These are phyloP conservation scores for Gasteruption jaculator DNA, from an alignment of 2,888 invertebrate genomes.

Conservation along the genomic window DNA sequence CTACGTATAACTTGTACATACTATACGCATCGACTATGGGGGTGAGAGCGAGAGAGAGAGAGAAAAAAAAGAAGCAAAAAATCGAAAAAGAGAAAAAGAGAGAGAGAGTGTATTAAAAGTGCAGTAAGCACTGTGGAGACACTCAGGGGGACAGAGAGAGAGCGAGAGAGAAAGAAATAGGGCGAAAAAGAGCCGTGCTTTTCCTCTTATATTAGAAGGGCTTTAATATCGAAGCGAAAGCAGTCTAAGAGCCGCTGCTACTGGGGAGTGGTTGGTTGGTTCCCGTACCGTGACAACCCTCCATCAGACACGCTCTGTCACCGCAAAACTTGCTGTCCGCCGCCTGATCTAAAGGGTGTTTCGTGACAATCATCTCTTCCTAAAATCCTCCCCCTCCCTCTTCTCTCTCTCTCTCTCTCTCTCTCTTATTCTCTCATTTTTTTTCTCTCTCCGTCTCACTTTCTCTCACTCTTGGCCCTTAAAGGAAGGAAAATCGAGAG, in stretches of 20 bases:
- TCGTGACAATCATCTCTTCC: conserved; percentile 9
- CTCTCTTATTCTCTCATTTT: not conserved
- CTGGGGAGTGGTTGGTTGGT: too few species aligned
- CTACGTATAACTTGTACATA: too few species aligned
- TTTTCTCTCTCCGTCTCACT: not conserved
- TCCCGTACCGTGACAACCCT: conserved; percentile 47
- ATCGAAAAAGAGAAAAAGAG: too few species aligned
- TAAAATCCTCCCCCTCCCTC: conserved; percentile 14
- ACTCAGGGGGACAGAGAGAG: conserved; percentile 13
- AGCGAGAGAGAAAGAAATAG: conserved; percentile 16
- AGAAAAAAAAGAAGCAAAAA: too few species aligned
- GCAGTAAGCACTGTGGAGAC: too few species aligned
- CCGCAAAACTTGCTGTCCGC: conserved; percentile 44
- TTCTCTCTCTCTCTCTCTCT: conserved; percentile 7
- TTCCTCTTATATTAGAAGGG: conserved; percentile 47
- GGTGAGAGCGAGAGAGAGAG: too few species aligned
- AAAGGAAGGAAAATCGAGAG: conserved; percentile 1
- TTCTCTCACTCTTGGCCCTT: conserved; percentile 12
- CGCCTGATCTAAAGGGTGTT: too few species aligned
- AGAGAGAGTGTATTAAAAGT: too few species aligned
- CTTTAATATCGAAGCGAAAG: conserved; percentile 46
- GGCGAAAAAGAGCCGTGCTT: conserved; percentile 29
- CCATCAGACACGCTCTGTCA: conserved; percentile 50
- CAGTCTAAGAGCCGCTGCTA: too few species aligned
- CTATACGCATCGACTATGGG: too few species aligned